These are phyloP conservation scores for Polymixis flavicincta DNA, from an alignment of 2,888 invertebrate species.

Conservation along the genomic window DNA sequence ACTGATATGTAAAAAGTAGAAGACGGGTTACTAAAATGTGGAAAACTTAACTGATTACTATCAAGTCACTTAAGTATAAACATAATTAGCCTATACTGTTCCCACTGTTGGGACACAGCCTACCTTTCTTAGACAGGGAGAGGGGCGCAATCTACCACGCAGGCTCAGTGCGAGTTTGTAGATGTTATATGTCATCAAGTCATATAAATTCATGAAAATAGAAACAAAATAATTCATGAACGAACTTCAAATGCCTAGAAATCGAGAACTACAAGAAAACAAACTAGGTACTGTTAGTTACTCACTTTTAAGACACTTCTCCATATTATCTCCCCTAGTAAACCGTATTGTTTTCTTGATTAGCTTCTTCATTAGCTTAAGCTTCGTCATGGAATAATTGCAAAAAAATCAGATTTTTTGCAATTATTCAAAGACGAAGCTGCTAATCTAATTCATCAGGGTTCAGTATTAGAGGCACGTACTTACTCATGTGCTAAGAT, in stretches of 20 bases:
- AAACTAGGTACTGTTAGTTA: no score
- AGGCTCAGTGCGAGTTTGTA: no score
- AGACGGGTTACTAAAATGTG: not conserved
- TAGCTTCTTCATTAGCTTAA: no score
- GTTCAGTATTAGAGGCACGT: not conserved
- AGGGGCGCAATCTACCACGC: no score
- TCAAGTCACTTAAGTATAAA: not conserved
- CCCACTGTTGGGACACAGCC: no score
- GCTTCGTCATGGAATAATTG: no score
- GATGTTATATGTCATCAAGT: not conserved
- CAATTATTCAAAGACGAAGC: not conserved
- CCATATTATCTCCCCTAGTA: no score
- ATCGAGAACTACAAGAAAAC: not conserved
- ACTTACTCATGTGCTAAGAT: constrained; percentile 69
- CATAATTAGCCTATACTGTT: no score
- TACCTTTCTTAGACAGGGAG: no score
- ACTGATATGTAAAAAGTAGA: not conserved
- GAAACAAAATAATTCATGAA: not conserved
- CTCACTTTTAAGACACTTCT: no score
- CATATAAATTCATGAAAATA: not conserved
- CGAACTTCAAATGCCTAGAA: not conserved
- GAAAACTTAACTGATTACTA: not conserved
- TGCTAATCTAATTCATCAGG: not conserved
- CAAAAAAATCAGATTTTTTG: no score
- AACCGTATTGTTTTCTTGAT: no score